phyloP scores from a whole-genome alignment of 2,113 vertebrate species.

The Tenebrosternarchus preto region DNA sequence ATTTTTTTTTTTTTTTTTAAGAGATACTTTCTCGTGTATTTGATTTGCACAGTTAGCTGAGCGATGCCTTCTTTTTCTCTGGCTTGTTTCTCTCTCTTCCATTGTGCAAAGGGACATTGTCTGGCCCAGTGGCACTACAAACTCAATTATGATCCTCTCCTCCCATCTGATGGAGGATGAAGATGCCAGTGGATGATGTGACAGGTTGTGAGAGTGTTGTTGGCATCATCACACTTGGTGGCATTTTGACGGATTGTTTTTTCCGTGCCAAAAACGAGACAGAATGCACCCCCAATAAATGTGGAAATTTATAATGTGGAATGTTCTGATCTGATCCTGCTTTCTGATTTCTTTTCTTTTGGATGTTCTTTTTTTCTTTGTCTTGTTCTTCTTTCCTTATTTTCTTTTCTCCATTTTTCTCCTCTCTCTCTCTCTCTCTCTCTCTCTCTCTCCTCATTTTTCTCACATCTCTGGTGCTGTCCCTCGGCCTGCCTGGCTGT shows the following conservation, averaged over 20 bases:
- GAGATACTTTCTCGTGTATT: constrained; percentile 46
- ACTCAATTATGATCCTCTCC: constrained; percentile 24
- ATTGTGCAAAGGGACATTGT: constrained; percentile 15
- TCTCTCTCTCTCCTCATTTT: neutral
- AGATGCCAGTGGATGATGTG: constrained; percentile 32
- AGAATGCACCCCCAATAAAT: neutral
- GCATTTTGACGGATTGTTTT: constrained; percentile 9
- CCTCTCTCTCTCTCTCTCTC: neutral
- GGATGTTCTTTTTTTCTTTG: neutral
- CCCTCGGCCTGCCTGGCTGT: constrained; percentile 16
- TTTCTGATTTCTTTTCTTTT: neutral
- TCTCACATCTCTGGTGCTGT: neutral
- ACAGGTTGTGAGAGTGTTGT: constrained; percentile 15
- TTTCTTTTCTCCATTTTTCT: neutral
- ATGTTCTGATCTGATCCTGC: neutral
- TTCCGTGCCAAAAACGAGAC: neutral
- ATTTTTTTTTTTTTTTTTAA: no score
- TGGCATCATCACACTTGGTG: neutral
- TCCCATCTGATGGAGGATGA: constrained; percentile 9
- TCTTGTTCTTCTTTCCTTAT: neutral
- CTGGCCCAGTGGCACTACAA: constrained; percentile 20
- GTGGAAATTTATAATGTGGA: no score
- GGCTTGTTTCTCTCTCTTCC: constrained; percentile 5
- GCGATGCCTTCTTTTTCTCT: constrained; percentile 34
- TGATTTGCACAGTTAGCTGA: constrained; percentile 4